Base-by-base conservation (phyloP, 1,140 invertebrate species). In the Cydia fagiglandana region DNA sequence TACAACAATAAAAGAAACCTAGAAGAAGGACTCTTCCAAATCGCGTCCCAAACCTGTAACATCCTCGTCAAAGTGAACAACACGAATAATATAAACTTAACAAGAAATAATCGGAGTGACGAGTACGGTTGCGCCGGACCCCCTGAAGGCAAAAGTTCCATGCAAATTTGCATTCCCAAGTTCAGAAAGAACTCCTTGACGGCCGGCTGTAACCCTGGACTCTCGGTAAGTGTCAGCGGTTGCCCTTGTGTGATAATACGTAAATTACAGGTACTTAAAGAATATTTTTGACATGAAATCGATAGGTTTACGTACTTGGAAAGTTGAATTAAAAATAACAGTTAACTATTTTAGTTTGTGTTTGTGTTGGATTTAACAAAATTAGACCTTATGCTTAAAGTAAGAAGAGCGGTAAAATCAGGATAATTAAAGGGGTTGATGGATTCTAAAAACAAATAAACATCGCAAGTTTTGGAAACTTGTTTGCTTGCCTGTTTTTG, bases 61-160 rank as follows among this genome's bases (percentile, higher is more conserved):
- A 95, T 96, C 79, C 91, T 96, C 47, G 95, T 96, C 28, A 95
- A 96, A 94, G 95, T 96, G 50, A 96, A 96, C 85, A 96, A 96
- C 81, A 96, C 95, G 64, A 95, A 96, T 88, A 96, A 96, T 83
- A 95, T 96, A 53, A 95, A 95, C 79, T 94, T 95, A 84, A 95
- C 95, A 74, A 94, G 95, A 80, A 94, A 94, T 77, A 92, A 94
- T 41, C 92, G 94, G 30, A 95, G 94, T 82, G 94, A 95, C 76
- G 94, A 95, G 75, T 95, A 94, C 81, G 93, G 93, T 64, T 93
- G 94, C 53, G 89, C 87, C 9, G 88, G 90, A 7, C 91, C 91
- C 2, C 91, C 91, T 75, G 85, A 85, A 68, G 89, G 79, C 74
- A 90, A 88, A 75, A 90, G 86, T 82, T 89, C 87, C 13, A 90